Conservation (phyloP, 2,888 invertebrate genomes). For the Tachystola acroxantha region DNA sequence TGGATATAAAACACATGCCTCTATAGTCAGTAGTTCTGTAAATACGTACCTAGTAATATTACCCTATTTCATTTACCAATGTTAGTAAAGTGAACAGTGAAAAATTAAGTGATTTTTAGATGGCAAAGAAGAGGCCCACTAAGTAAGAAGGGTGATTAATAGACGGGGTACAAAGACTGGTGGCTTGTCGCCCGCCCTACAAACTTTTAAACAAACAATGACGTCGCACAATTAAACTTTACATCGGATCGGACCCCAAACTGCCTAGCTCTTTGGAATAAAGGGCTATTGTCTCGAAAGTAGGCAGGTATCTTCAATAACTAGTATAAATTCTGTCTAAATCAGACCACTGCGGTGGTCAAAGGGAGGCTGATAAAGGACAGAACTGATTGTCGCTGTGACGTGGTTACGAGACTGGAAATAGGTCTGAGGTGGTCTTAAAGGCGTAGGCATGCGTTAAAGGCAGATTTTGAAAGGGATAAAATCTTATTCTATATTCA, state of each 20-base stretch:
- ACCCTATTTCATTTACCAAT: neutral
- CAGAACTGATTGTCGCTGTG: too few relatives aligned
- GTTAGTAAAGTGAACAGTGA: neutral
- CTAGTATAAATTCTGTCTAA: neutral
- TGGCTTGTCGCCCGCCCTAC: constrained; percentile 6
- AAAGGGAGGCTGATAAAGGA: too few relatives aligned
- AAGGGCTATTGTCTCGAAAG: constrained; percentile 12
- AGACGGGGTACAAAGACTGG: constrained; percentile 7
- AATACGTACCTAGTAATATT: too few relatives aligned
- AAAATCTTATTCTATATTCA: too few relatives aligned
- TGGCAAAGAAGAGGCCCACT: neutral
- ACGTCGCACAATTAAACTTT: constrained; percentile 26
- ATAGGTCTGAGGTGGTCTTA: too few relatives aligned
- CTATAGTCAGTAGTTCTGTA: too few relatives aligned
- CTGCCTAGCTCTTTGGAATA: constrained; percentile 1
- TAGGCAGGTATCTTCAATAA: constrained; percentile 5
- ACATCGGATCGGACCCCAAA: constrained; percentile 18
- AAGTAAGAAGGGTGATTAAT: constrained; percentile 9
- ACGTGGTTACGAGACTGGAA: too few relatives aligned
- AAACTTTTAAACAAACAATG: constrained; percentile 25
- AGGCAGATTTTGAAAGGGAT: too few relatives aligned
- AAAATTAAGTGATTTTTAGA: constrained; percentile 2
- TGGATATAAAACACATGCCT: too few relatives aligned
- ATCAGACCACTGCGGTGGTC: neutral
- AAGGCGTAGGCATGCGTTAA: too few relatives aligned